These are phyloP conservation scores for Elmis aenea DNA, from an alignment of 2,888 invertebrate species.

Conservation along the genomic window DNA sequence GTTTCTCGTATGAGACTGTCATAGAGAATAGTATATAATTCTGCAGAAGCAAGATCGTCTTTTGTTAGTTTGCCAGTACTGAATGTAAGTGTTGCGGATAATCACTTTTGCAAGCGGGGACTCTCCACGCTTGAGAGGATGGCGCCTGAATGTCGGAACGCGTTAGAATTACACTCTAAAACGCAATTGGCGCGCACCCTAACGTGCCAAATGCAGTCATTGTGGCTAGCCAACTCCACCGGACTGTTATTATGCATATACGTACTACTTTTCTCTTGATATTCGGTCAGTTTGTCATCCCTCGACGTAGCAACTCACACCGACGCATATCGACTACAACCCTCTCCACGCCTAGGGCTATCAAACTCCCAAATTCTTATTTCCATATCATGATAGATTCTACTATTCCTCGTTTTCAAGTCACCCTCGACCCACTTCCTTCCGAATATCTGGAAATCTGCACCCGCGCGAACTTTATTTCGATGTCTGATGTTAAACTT, in stretches of 20 bases:
- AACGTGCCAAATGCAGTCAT: slow-evolving; percentile 20
- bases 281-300: slow-evolving; percentile 21
- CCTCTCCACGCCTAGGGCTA: slow-evolving; percentile 27
- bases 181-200: slow-evolving; percentile 25
- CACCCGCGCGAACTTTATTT: slow-evolving; percentile 21
- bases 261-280: slow-evolving; percentile 14
- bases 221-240: slow-evolving; percentile 15
- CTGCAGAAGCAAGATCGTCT: no score
- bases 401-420: slow-evolving; percentile 28
- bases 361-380: slow-evolving; percentile 41
- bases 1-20: no score
- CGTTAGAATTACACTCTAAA: slow-evolving; percentile 23
- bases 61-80: slow-evolving; percentile 7
- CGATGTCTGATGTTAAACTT: slow-evolving; percentile 22
- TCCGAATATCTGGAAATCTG: slow-evolving; percentile 19
- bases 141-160: slow-evolving; percentile 19
- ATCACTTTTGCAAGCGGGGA: slow-evolving; percentile 21
- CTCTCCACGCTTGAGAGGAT: slow-evolving; percentile 21
- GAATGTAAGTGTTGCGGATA: slow-evolving; percentile 15
- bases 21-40: no score
- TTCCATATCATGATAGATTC: slow-evolving; percentile 44
- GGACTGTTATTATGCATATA: slow-evolving; percentile 20
- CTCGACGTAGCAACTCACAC: slow-evolving; percentile 8
- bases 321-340: slow-evolving; percentile 16
- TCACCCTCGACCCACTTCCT: slow-evolving; percentile 25